Conservation (phyloP, 2,888 invertebrate species). For the Papilio protenor region DNA sequence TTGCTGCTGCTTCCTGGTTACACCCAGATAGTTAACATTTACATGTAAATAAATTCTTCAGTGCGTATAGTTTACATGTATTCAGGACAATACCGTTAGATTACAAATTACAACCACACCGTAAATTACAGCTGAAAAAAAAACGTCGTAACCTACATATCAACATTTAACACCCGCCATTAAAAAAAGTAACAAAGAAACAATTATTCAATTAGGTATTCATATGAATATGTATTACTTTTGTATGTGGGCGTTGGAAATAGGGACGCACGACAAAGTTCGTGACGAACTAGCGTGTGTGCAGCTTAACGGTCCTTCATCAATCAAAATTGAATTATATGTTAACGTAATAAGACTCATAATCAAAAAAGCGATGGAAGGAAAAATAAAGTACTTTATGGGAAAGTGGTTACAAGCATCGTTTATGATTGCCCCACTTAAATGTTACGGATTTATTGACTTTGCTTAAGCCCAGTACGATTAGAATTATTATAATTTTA, state of each 20-base stretch:
- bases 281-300: conserved; percentile 73
- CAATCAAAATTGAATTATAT: conserved; percentile 50
- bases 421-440: conserved; percentile 47
- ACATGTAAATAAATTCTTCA: neutral
- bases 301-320: conserved; percentile 50
- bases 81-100: conserved; percentile 17
- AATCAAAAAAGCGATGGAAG: conserved; percentile 49
- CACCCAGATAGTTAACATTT: neutral
- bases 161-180: conserved; percentile 35
- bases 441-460: conserved; percentile 46
- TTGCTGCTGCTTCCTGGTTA: too few relatives aligned
- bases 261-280: conserved; percentile 73
- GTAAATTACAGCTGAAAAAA: conserved; percentile 20
- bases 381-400: conserved; percentile 48
- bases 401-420: conserved; percentile 47
- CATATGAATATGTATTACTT: conserved; percentile 43
- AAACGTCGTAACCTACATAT: conserved; percentile 20
- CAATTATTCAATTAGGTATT: conserved; percentile 42
- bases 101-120: conserved; percentile 6
- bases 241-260: conserved; percentile 57
- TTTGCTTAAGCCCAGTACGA: conserved; percentile 46
- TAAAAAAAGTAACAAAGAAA: conserved; percentile 42
- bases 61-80: conserved; percentile 4
- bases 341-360: conserved; percentile 51
- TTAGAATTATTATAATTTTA: conserved; percentile 29